Evolutionary conservation across 2,113 vertebrate genomes (phyloP).

Genomic region (Oophaga pumilio): DNA sequence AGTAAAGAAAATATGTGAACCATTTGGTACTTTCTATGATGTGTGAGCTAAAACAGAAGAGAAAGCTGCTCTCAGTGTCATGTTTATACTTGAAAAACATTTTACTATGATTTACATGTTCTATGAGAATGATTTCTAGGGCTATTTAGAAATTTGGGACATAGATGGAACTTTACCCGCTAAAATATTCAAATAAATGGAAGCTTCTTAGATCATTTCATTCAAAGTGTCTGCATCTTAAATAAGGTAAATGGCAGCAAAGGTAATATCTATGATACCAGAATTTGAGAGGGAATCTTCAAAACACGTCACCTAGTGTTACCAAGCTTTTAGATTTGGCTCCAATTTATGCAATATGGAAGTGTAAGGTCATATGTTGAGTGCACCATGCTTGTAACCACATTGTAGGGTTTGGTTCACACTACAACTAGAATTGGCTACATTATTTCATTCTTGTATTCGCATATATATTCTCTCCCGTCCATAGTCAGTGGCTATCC

Average conservation of each 20-base stretch:
- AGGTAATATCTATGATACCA: not conserved
- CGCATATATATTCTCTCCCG: too few relatives aligned
- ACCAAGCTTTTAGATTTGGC: not conserved
- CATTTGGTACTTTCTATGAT: constrained; percentile 36
- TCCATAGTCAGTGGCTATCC: too few relatives aligned
- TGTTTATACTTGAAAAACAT: constrained; percentile 33
- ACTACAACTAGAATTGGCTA: too few relatives aligned
- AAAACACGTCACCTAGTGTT: not conserved
- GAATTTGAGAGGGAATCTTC: not conserved
- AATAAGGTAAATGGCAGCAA: not conserved
- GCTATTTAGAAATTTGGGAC: constrained; percentile 12
- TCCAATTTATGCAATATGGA: not conserved
- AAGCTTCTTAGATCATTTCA: not conserved
- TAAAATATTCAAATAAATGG: not conserved
- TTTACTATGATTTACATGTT: constrained; percentile 34
- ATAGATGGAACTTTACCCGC: constrained; percentile 1
- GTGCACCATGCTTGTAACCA: not conserved
- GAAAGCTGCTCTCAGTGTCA: constrained; percentile 23
- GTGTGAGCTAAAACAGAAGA: constrained; percentile 13
- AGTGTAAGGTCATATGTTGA: not conserved
- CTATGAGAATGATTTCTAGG: constrained; percentile 3
- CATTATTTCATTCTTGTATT: too few relatives aligned
- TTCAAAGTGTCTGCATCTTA: not conserved
- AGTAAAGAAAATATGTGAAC: constrained; percentile 44
- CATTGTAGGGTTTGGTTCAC: not conserved